Base-by-base conservation (phyloP, 2,888 invertebrate species). In the Cataglyphis altisquamis region DNA sequence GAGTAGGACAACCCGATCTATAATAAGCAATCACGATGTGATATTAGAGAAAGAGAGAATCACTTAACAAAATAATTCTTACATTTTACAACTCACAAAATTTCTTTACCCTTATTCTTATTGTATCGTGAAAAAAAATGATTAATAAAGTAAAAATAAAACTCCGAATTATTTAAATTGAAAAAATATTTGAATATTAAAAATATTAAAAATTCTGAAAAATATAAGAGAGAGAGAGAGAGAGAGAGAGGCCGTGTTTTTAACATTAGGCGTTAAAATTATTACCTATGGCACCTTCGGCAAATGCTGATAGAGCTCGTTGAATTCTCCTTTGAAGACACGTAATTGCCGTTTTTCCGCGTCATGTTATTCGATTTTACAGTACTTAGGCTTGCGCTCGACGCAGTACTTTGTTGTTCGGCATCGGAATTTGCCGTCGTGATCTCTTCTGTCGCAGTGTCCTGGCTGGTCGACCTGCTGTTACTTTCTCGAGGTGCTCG, bases 1-100 rank as follows among this genome's bases (percentile, higher is more conserved):
- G 92, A 62, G 93, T 94, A 21, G 94, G 94, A 84, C 94, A 94
- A 78, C 94, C 94, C 48, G 94, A 94, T 86, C 95, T 95, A 84
- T 41, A 91, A 88, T 62, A 5, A 3, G 5, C 29, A 9, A 72
- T n/a, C n/a, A 32, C 1, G 4, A 2, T 1, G 9, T 52, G 12
- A 0, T 62, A 39, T 73, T 29, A n/a, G 12, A 36, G 36, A 36
- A 6, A 36, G 36, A 36, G 36, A 36, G 36, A 39, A 12, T 41
- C n/a, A 12, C 12, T 73, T 39, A 29, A 29, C 4, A 60, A 41
- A 29, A 21, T 25, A 8, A 39, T 41, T 57, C 39, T 18, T 63
- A 2, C 25, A 36, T 75, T 64, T 75, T 75, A 5, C 21, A 5
- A 21, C 0, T 32, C 5, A 39, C 9, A 25, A 57, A 39, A 39